These are phyloP conservation scores for Montipora efflorescens DNA, from an alignment of 64 coral and sea anemone genomes.

Conservation along the genomic window DNA sequence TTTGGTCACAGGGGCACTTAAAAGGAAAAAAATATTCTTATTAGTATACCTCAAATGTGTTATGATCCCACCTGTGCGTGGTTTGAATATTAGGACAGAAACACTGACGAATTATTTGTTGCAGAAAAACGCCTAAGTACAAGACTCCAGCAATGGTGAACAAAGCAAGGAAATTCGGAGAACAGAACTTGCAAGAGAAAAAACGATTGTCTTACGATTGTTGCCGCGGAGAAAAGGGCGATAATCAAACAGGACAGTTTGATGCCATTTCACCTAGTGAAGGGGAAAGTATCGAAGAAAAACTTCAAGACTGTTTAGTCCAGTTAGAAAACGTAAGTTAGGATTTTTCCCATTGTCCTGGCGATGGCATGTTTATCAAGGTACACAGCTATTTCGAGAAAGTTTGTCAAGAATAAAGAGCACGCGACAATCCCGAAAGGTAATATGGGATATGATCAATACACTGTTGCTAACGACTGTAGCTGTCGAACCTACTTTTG, in stretches of 20 bases:
- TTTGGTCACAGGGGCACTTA: too few species aligned
- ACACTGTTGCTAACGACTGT: too few species aligned
- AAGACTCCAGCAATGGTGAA: conserved; percentile 14
- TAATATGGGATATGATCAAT: too few species aligned
- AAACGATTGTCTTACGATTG: conserved; percentile 28
- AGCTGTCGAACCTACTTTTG: too few species aligned
- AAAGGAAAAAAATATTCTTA: too few species aligned
- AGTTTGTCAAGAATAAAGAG: too few species aligned
- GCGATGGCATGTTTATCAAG: not conserved
- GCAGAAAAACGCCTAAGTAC: conserved; percentile 19
- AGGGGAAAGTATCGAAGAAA: conserved; percentile 46
- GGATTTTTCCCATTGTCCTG: not conserved
- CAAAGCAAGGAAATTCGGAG: not conserved
- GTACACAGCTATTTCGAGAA: not conserved
- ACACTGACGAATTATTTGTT: not conserved
- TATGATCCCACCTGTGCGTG: too few species aligned
- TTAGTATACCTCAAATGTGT: too few species aligned
- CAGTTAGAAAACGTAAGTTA: conserved; percentile 32
- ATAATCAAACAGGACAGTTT: not conserved
- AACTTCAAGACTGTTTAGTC: not conserved
- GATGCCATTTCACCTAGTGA: not conserved
- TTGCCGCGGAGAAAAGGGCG: not conserved
- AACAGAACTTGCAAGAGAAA: not conserved
- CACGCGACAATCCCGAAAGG: too few species aligned
- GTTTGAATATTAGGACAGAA: too few species aligned